Percentiles rank a stretch among this genome's conserved stretches.
Conservation (phyloP, 2,888 invertebrate genomes). For the Corythucha ciliata region DNA sequence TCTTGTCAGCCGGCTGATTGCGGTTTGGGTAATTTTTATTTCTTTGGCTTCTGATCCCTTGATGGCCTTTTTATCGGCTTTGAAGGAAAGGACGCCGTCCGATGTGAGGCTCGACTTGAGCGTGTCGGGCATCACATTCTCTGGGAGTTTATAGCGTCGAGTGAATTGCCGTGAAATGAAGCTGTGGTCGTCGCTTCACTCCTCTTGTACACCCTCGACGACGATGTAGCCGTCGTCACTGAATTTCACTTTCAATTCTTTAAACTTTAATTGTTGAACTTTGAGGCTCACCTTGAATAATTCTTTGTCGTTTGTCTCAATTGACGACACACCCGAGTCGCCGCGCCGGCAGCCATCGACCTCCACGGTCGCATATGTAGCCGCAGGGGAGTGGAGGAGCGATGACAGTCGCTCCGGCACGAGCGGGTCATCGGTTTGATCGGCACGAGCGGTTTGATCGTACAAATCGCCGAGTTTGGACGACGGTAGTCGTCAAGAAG, state of each 20-base stretch:
- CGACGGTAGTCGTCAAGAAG: slow-evolving; percentile 25
- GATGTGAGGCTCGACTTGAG: slow-evolving; percentile 41
- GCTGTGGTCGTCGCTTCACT: slow-evolving; percentile 42
- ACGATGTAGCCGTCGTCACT: slow-evolving; percentile 40
- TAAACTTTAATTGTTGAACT: slow-evolving; percentile 43
- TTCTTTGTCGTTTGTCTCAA: slow-evolving; percentile 33
- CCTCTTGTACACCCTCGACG: slow-evolving; percentile 43
- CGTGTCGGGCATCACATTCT: slow-evolving; percentile 40
- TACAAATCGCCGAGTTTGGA: slow-evolving; percentile 27
- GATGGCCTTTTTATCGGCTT: slow-evolving; percentile 28
- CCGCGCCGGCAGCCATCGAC: slow-evolving; percentile 21
- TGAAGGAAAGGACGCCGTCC: slow-evolving; percentile 41
- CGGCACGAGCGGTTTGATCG: slow-evolving; percentile 35
- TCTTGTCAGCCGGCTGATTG: too few relatives aligned
- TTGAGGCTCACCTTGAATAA: slow-evolving; percentile 40
- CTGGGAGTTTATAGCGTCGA: slow-evolving; percentile 42
- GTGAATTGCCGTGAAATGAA: slow-evolving; percentile 43
- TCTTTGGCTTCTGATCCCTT: too few relatives aligned
- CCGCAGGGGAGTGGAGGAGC: too few relatives aligned
- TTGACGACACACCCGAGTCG: slow-evolving; percentile 33
- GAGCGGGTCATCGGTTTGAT: slow-evolving; percentile 27
- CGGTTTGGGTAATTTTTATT: too few relatives aligned
- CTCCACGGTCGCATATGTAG: slow-evolving; percentile 34
- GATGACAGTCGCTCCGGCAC: too few relatives aligned
- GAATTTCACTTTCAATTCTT: slow-evolving; percentile 44